phyloP scores from a whole-genome alignment of 2,797 vertebrate species.

The Sebastes vulpes region DNA sequence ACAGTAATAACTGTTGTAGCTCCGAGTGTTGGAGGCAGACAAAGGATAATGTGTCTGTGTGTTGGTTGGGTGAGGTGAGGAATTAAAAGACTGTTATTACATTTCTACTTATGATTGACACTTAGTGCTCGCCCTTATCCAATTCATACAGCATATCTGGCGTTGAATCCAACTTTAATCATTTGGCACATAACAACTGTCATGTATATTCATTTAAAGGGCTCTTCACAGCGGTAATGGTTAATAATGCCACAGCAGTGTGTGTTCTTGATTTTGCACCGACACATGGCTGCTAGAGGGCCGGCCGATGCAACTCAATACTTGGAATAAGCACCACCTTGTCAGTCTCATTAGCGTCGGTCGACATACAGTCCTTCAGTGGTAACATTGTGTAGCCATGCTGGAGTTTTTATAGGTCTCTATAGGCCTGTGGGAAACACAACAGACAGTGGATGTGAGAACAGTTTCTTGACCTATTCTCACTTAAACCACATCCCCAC shows the following conservation, averaged over 20 bases:
- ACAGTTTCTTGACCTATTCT: background rate
- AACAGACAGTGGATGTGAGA: background rate
- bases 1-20: background rate
- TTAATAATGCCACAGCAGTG: background rate
- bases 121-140: background rate
- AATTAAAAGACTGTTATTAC: background rate
- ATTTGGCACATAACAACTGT: slow-evolving; percentile 2
- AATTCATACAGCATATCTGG: background rate
- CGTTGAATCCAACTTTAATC: background rate
- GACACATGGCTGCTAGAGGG: background rate
- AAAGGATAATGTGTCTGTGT: background rate
- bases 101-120: slow-evolving; percentile 4
- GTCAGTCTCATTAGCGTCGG: background rate
- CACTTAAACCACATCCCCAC: background rate
- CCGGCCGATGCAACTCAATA: background rate
- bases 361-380: background rate
- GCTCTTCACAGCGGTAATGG: background rate
- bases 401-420: background rate
- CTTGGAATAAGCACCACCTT: background rate
- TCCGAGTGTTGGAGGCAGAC: background rate
- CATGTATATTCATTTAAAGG: background rate
- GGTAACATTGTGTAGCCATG: background rate
- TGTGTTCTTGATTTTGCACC: background rate
- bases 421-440: background rate
- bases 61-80: background rate